Base-by-base conservation (phyloP, 2,888 invertebrate genomes). In the Thymelicus lineola region DNA sequence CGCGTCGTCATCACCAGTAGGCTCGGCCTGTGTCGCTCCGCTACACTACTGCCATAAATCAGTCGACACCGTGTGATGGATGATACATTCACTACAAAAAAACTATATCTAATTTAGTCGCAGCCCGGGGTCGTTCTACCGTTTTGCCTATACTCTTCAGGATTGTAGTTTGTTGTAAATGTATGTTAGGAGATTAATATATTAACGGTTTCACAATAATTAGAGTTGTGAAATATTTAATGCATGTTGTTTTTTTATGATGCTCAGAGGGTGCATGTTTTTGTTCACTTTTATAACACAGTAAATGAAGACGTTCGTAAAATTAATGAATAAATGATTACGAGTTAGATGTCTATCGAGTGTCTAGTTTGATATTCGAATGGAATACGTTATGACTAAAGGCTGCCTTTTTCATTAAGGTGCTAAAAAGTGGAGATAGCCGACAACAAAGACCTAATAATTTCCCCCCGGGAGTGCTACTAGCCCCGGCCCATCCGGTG, bases 11-110 rank as follows among this genome's bases (percentile, higher is more conserved):
- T 91, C 87, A 85, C 86, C 82, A 84, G 81, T 84, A 86, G 86
- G 86, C 86, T 86, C 80, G 86, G 83, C 84, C 83, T 79, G 82
- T 83, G 88, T 89, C 89, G 85, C 86, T 82, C 80, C 85, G 82
- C 82, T 83, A 82, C 86, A 82, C 82, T 82, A 75, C 82, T 83
- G 84, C 87, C 89, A 91, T 92, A 91, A 91, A 93, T 93, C 91
- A 91, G 90, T 86, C 87, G 86, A 82, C 86, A 80, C 82, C 79
- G 79, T 82, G 85, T 90, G 91, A 91, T 91, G 81, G 86, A 91
- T 90, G 88, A 86, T 84, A 80, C 81, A 83, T 82, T 81, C 79
- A 76, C 80, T 75, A 77, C 79, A 80, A 85, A 89, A 89, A 90
- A 88, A 83, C 79, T 78, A 69, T 61, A 75, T 74, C 74, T 75